Evolutionary conservation across 2,113 vertebrate species (phyloP).

Genomic region (Mohoua ochrocephala): DNA sequence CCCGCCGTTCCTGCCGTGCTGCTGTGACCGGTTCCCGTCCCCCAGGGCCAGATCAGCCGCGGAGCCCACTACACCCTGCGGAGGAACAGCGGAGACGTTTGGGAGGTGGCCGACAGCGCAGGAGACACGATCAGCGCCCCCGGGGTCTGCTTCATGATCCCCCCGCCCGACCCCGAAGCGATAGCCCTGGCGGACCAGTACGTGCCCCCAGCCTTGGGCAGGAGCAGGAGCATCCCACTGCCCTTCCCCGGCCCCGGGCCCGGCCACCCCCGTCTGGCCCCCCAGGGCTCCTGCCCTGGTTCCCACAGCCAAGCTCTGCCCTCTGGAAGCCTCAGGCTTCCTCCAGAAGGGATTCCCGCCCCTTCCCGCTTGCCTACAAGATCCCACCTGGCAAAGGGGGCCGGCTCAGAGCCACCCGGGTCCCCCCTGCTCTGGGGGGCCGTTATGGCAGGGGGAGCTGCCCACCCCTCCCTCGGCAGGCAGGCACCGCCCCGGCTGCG

Average conservation of each 20-base stretch:
- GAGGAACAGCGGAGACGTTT: conserved; percentile 78
- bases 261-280: not conserved
- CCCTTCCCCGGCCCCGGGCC: accelerated
- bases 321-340: not conserved
- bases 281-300: not conserved
- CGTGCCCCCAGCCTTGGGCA: not conserved
- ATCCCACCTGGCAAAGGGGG: not conserved
- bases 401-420: not conserved
- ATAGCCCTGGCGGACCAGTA: conserved; percentile 83
- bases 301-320: accelerated
- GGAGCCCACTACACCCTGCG: conserved; percentile 87
- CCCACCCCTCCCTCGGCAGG: not conserved
- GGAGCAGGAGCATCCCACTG: accelerated
- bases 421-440: not conserved
- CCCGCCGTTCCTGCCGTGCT: not conserved
- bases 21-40: not conserved
- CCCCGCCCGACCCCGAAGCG: conserved; percentile 84
- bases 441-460: accelerated
- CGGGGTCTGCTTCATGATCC: conserved; percentile 88
- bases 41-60: conserved; percentile 82
- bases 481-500: not conserved
- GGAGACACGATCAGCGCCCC: conserved; percentile 80
- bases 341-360: not conserved
- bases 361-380: not conserved
- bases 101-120: conserved; percentile 83